Evolutionary conservation across 2,888 invertebrate genomes (phyloP), one percentile per base, ranked within the genome.

Genomic region (Artemia sinica): DNA sequence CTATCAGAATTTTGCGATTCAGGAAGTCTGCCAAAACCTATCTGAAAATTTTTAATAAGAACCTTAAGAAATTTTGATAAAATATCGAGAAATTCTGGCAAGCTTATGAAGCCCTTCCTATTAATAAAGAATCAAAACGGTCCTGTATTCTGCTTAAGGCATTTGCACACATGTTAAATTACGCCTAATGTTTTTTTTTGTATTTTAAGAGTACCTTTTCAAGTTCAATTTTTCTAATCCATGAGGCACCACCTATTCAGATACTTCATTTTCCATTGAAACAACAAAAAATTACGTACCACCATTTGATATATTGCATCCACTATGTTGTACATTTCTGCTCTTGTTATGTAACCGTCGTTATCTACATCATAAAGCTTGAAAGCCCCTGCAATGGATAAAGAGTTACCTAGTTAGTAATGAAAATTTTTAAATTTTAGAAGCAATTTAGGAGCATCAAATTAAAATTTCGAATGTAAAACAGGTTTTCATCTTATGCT

Each of bases 291-390:
- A 14, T 49, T 50, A 86, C 90, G 82, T 85, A 94, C 95, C 85
- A 95, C 93, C 95, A 93, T 93, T 80, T 93, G 92, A 80, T 95
- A 95, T 77, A 95, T 95, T 71, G 94, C 93, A 78, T 93, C 92
- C 72, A 95, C 94, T 77, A 95, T 95, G 80, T 93, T 91, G 79
- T 93, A 89, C 90, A 95, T 92, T 81, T 94, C 93, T 75, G 92
- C 91, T 74, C 93, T 82, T 70, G 94, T 94, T 77, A 94, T 94
- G 79, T 88, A 94, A 14, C 94, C 94, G 76, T 94, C 93, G 80
- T 92, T 91, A 82, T 94, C 93, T 72, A 93, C 91, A 79, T 95
- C 94, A 79, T 95, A 94, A 63, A 95, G 83, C 76, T 91, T 85
- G 80, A 94, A 94, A 70, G 94, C 94, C 94, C 94, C 94, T 94